Evolutionary conservation across 37 sponge, comb jelly and placozoan species (phyloP).

Genomic region (Geodia barretti): DNA sequence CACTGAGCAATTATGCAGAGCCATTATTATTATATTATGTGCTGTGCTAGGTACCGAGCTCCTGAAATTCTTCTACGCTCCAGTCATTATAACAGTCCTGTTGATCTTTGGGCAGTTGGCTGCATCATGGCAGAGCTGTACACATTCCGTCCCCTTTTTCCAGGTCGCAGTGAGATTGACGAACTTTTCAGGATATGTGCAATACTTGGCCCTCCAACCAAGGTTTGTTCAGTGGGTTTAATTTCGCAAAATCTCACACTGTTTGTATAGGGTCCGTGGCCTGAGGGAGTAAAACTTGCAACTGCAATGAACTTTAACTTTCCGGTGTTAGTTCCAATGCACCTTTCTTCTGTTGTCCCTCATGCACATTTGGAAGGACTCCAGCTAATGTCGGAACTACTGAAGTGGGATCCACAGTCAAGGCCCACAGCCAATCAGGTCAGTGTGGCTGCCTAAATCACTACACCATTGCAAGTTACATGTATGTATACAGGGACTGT

Average conservation of each 20-base stretch:
- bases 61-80: slow-evolving; percentile 94
- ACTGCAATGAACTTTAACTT: slow-evolving; percentile 83
- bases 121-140: slow-evolving; percentile 96
- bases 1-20: not conserved
- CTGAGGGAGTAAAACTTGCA: slow-evolving; percentile 91
- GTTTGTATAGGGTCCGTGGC: slow-evolving; percentile 69
- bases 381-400: slow-evolving; percentile 70
- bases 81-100: slow-evolving; percentile 91
- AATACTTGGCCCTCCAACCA: slow-evolving; percentile 88
- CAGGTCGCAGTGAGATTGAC: slow-evolving; percentile 92
- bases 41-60: slow-evolving; percentile 86
- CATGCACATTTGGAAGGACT: slow-evolving; percentile 81
- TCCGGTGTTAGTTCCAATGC: slow-evolving; percentile 78
- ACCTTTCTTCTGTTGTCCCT: slow-evolving; percentile 69
- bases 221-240: slow-evolving; percentile 25
- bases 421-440: slow-evolving; percentile 89
- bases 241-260: not conserved
- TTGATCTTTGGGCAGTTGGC: slow-evolving; percentile 97
- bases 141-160: slow-evolving; percentile 93
- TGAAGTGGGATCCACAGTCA: slow-evolving; percentile 90
- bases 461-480: not conserved
- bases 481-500: not conserved
- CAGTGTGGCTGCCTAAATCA: not conserved
- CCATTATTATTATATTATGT: not conserved
- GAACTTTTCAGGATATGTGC: slow-evolving; percentile 88